Evolutionary conservation across 2,888 invertebrate genomes (phyloP).

Genomic region (Acleris cristana): DNA sequence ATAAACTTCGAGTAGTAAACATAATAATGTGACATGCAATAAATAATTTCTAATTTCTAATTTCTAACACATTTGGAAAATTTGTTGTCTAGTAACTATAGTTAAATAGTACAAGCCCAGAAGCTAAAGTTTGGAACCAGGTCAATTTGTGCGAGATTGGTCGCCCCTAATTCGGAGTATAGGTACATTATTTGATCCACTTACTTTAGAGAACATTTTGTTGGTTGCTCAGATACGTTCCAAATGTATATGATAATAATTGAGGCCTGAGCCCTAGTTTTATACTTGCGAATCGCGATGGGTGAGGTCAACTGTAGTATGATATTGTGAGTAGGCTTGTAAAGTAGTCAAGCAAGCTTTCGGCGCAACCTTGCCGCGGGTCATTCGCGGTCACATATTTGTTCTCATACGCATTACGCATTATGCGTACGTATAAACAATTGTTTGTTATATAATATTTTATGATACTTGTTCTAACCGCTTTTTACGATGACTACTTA

Average conservation of each 20-base stretch:
- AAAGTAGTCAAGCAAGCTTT: conserved; percentile 27
- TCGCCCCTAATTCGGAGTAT: no score
- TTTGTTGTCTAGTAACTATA: no score
- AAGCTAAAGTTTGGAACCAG: no score
- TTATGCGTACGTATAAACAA: not conserved
- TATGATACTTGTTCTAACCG: not conserved
- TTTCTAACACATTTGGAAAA: not conserved
- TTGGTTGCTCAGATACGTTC: conserved; percentile 28
- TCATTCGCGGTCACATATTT: conserved; percentile 11
- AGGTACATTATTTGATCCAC: conserved; percentile 8
- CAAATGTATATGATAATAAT: conserved; percentile 37
- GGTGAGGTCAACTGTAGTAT: conserved; percentile 29
- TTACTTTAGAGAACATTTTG: conserved; percentile 41
- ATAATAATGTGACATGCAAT: no score
- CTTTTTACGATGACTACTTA: not conserved
- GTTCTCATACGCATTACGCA: conserved; percentile 4
- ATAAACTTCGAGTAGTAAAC: no score
- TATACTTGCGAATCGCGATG: conserved; percentile 33
- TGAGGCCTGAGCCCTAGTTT: conserved; percentile 38
- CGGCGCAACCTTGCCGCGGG: conserved; percentile 33
- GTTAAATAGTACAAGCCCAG: no score
- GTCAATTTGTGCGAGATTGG: no score
- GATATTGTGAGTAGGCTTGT: conserved; percentile 24
- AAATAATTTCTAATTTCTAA: no score
- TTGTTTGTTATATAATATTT: no score